phyloP scores from a whole-genome alignment of 2,113 vertebrate species.

The Nestor notabilis region DNA sequence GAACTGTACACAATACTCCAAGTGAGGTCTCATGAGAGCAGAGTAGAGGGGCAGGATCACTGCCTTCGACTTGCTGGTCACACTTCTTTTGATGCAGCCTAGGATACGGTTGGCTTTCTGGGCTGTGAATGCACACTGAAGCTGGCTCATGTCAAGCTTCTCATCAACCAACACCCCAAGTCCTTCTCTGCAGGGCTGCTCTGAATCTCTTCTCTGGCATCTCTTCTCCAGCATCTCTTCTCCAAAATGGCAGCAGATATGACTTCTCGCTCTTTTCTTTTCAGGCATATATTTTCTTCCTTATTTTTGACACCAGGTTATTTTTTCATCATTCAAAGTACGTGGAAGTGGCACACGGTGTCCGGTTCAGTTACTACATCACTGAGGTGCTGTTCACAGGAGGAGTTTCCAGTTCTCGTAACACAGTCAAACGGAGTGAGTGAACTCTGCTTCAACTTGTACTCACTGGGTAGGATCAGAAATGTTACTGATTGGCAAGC shows the following conservation, averaged over 20 bases:
- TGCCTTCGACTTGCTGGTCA: no score
- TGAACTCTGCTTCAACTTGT: neutral
- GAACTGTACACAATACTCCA: no score
- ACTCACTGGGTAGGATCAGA: neutral
- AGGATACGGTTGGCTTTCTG: no score
- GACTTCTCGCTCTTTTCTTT: neutral
- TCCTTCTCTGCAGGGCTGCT: no score
- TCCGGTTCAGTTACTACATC: neutral
- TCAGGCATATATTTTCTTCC: neutral
- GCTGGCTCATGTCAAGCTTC: no score
- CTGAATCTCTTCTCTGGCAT: no score
- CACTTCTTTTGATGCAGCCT: no score
- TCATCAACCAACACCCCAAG: no score
- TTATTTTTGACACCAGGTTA: neutral
- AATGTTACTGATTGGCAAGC: neutral
- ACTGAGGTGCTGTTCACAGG: neutral
- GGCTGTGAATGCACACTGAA: no score
- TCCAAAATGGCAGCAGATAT: neutral
- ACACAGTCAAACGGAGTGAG: neutral
- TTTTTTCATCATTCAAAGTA: neutral
- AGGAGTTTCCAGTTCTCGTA: neutral
- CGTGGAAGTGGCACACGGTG: accelerated
- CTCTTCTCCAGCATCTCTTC: no score
- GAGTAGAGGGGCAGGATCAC: no score
- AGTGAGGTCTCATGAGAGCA: no score